Base-by-base conservation (phyloP, 2,797 vertebrate genomes). In the Apogon talboti region DNA sequence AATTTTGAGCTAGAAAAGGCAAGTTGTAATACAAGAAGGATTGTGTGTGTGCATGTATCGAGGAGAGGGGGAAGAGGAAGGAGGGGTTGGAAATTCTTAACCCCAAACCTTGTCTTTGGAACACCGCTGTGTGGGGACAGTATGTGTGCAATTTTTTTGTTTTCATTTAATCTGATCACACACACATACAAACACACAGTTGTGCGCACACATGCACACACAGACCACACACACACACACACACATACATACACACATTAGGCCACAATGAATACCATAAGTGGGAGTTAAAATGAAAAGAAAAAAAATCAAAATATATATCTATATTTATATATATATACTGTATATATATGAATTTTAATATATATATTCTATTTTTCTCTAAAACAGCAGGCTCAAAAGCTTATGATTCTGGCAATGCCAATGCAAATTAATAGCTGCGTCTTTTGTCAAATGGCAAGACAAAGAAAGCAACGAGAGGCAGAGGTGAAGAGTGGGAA, bases 351-450 rank as follows among this genome's bases (percentile, higher is more conserved):
- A 59, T 63, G 51, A 74, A 85, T 87, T 76, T 72, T 42, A 69
- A 40, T 74, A 78, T 84, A 78, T 85, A 82, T 72, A 50, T 87
- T 89, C 73, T 87, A 79, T 87, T 33, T 38, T 77, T 83, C 61
- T 89, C 71, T 87, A 71, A 84, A 89, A 90, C 90, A 93, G 89
- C 84, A 89, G 82, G 86, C 76, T 92, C 63, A 84, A 88, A 92
- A 90, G 93, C 80, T 89, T 91, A 85, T 82, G 82, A 87, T 84
- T 89, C 69, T 77, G 86, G 74, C 57, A 43, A 56, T 18, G 71
- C 77, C 48, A 8, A 55, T 33, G 50, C 52, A 68, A 48, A 71
- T 24, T 54, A 44, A 70, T 59, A 63, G 60, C 71, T 0, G 11
- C 57, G 64, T 73, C 43, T 78, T 71, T 61, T 56, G 79, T 71